These are phyloP conservation scores for Lordiphosa stackelbergi DNA, from an alignment of 1,140 invertebrate species.

Conservation along the genomic window DNA sequence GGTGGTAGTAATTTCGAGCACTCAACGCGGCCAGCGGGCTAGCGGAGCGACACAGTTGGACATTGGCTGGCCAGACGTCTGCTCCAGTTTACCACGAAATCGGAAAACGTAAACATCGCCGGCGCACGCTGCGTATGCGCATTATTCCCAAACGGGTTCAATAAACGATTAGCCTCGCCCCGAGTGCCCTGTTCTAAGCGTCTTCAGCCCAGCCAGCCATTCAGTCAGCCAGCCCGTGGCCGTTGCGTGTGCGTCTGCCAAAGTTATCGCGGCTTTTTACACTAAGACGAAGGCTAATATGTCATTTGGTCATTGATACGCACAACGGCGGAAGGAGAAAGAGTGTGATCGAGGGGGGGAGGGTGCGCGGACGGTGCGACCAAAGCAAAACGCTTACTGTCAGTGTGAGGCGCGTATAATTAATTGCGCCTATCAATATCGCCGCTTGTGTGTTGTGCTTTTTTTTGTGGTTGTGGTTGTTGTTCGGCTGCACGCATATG, in stretches of 20 bases:
- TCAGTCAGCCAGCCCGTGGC: slow-evolving; percentile 22
- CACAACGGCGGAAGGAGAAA: slow-evolving; percentile 30
- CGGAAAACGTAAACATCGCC: slow-evolving; percentile 19
- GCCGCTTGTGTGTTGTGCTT: slow-evolving; percentile 32
- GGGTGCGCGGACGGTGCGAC: slow-evolving; percentile 30
- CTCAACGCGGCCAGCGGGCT: slow-evolving; percentile 65
- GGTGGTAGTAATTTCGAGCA: slow-evolving; percentile 65
- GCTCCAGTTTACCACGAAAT: slow-evolving; percentile 43
- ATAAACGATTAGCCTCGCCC: slow-evolving; percentile 62
- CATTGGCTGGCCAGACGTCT: slow-evolving; percentile 25
- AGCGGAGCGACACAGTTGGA: slow-evolving; percentile 62
- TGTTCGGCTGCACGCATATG: slow-evolving; percentile 51
- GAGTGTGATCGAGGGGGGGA: neutral
- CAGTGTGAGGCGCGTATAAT: slow-evolving; percentile 70
- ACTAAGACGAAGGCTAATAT: slow-evolving; percentile 74
- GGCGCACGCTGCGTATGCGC: slow-evolving; percentile 69
- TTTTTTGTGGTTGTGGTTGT: slow-evolving; percentile 21
- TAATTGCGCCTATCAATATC: slow-evolving; percentile 73
- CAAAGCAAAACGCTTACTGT: slow-evolving; percentile 72
- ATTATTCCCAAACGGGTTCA: slow-evolving; percentile 61
- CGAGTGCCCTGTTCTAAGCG: slow-evolving; percentile 9
- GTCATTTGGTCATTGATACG: slow-evolving; percentile 74
- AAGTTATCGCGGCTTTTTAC: slow-evolving; percentile 73
- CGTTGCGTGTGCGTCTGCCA: slow-evolving; percentile 64
- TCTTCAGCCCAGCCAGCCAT: slow-evolving; percentile 6